These are phyloP conservation scores for Chrysolina oricalcia DNA, from an alignment of 2,888 invertebrate species.

Conservation along the genomic window DNA sequence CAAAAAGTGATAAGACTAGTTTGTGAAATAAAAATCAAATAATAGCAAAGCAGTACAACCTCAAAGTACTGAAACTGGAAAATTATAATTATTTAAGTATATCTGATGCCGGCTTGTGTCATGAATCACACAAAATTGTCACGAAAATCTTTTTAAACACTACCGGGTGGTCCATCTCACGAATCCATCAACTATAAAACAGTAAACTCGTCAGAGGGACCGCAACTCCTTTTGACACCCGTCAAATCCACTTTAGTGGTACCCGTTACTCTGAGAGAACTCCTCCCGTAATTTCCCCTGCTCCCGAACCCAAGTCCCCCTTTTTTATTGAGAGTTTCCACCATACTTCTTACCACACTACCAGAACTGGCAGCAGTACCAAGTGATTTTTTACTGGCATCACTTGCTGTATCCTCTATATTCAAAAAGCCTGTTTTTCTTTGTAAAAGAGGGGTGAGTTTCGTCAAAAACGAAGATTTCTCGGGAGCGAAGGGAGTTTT, in stretches of 20 bases:
- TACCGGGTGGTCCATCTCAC: not conserved
- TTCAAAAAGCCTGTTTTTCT: conserved; percentile 47
- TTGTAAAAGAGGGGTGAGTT: conserved; percentile 49
- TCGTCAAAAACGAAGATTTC: conserved; percentile 48
- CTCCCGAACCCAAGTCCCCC: conserved; percentile 63
- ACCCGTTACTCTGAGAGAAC: conserved; percentile 67
- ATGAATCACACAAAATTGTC: conserved; percentile 12
- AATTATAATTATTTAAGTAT: not conserved
- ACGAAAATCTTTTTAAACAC: not conserved
- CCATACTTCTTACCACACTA: conserved; percentile 68
- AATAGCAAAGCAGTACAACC: not conserved
- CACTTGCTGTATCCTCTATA: conserved; percentile 35
- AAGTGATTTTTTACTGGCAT: conserved; percentile 38
- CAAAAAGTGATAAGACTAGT: too few relatives aligned
- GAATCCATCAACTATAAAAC: conserved; percentile 48
- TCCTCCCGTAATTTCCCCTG: conserved; percentile 65
- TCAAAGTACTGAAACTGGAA: not conserved
- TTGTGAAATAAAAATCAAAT: not conserved
- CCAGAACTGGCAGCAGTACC: conserved; percentile 38
- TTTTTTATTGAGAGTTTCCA: conserved; percentile 68
- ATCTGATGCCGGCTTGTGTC: not conserved
- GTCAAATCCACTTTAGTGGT: conserved; percentile 61
- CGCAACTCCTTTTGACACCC: conserved; percentile 50
- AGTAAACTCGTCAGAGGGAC: conserved; percentile 56
- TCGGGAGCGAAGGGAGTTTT: conserved; percentile 24